These are phyloP conservation scores for Drosophila lacteicornis DNA, from an alignment of 1,140 invertebrate genomes.

Conservation along the genomic window DNA sequence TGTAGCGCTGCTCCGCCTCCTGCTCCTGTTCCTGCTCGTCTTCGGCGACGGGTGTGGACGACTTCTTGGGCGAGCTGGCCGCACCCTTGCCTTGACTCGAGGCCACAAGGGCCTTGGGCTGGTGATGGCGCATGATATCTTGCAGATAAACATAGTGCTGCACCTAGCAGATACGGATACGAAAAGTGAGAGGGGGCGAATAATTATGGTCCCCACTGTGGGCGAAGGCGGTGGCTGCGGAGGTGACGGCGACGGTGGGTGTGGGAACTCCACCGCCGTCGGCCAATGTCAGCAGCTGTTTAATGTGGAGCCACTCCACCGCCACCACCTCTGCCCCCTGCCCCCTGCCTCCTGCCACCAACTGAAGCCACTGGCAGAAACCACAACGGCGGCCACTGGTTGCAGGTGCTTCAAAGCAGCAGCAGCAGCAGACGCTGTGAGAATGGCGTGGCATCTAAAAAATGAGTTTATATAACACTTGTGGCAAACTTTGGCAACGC, in stretches of 20 bases:
- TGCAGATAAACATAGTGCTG: slow-evolving; percentile 82
- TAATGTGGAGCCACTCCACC: slow-evolving; percentile 42
- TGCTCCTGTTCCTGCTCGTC: slow-evolving; percentile 73
- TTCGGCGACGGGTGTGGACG: slow-evolving; percentile 60
- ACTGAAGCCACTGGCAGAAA: slow-evolving; percentile 17
- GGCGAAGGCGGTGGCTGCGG: slow-evolving; percentile 28
- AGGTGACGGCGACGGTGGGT: slow-evolving; percentile 26
- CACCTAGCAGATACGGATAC: slow-evolving; percentile 55
- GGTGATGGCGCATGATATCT: slow-evolving; percentile 76
- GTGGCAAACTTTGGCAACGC: slow-evolving; percentile 53
- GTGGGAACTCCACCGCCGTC: slow-evolving; percentile 40
- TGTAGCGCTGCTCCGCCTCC: slow-evolving; percentile 78
- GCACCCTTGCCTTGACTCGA: slow-evolving; percentile 68
- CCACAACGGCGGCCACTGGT: slow-evolving; percentile 18
- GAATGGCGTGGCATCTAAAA: slow-evolving; percentile 81
- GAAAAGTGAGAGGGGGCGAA: slow-evolving; percentile 36
- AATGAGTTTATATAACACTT: slow-evolving; percentile 78
- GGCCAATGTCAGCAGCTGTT: slow-evolving; percentile 58
- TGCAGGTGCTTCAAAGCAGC: slow-evolving; percentile 44
- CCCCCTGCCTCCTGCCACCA: not conserved
- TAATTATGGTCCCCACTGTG: slow-evolving; percentile 43
- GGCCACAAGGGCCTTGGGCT: slow-evolving; percentile 59
- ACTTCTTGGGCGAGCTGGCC: slow-evolving; percentile 49
- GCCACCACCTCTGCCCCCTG: slow-evolving; percentile 1
- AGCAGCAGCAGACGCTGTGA: slow-evolving; percentile 53